phyloP scores from a whole-genome alignment of 2,888 invertebrate genomes.

The Andrena chrysosceles region DNA sequence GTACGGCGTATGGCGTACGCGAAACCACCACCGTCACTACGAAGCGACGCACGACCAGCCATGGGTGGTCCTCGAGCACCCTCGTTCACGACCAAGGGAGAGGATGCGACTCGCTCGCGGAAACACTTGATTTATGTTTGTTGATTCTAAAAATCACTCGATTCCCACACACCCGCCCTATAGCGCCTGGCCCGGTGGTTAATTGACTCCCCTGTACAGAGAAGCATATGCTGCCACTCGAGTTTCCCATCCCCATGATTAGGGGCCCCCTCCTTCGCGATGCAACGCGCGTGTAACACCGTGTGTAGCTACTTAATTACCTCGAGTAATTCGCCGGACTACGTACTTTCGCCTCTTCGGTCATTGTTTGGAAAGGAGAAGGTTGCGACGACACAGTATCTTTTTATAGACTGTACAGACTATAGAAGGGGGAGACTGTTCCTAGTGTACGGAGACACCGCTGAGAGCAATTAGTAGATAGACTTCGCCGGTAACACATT shows the following conservation, averaged over 20 bases:
- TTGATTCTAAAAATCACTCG: slow-evolving; percentile 79
- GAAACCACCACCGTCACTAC: slow-evolving; percentile 60
- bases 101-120: slow-evolving; percentile 48
- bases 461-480: slow-evolving; percentile 73
- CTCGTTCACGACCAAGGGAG: slow-evolving; percentile 26
- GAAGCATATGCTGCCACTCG: slow-evolving; percentile 78
- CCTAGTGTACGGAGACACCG: neutral
- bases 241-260: slow-evolving; percentile 80
- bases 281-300: slow-evolving; percentile 26
- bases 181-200: slow-evolving; percentile 58
- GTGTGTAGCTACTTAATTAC: slow-evolving; percentile 28
- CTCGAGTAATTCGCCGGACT: neutral
- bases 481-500: slow-evolving; percentile 58
- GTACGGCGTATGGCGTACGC: slow-evolving; percentile 7
- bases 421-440: neutral
- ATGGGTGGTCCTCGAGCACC: slow-evolving; percentile 66
- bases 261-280: slow-evolving; percentile 18
- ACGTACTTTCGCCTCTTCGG: no score
- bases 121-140: slow-evolving; percentile 81
- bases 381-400: neutral
- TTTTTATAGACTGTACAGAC: neutral
- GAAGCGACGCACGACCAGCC: slow-evolving; percentile 58
- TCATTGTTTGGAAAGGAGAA: no score
- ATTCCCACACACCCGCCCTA: slow-evolving; percentile 77
- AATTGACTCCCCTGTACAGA: slow-evolving; percentile 72